These are phyloP conservation scores for Phengaris arion DNA, from an alignment of 2,888 invertebrate genomes.

Conservation along the genomic window DNA sequence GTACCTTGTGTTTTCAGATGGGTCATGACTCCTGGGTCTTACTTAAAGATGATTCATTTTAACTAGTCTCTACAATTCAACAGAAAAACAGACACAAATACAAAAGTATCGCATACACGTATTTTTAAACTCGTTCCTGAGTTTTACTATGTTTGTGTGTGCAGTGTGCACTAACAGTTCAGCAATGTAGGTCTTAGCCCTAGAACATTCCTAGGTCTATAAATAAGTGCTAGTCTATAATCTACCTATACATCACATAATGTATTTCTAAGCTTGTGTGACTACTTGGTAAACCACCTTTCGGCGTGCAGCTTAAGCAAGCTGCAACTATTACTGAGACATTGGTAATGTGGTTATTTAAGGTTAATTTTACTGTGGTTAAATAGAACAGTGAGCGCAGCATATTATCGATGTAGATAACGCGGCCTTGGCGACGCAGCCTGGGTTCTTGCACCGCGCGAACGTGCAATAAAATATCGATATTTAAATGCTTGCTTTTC, in stretches of 20 bases:
- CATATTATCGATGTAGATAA: slow-evolving; percentile 3
- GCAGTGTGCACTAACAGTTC: not conserved
- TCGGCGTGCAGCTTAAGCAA: not conserved
- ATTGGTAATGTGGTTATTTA: not conserved
- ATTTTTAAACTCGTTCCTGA: not conserved
- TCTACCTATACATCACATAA: not conserved
- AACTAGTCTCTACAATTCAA: not conserved
- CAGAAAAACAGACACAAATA: not conserved
- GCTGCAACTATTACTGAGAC: too few relatives aligned
- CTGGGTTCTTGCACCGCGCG: not conserved
- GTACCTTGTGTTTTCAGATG: too few relatives aligned
- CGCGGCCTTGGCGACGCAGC: not conserved
- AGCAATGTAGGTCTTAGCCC: slow-evolving; percentile 9
- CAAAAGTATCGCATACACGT: not conserved
- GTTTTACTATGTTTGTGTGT: not conserved
- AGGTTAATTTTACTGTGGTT: not conserved
- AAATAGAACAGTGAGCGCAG: not conserved
- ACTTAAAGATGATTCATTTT: not conserved
- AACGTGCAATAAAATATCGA: not conserved
- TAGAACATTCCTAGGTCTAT: slow-evolving; percentile 23
- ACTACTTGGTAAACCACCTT: not conserved
- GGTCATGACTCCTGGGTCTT: not conserved
- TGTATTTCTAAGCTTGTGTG: slow-evolving; percentile 6
- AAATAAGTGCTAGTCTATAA: not conserved
- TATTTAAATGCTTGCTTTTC: not conserved